Evolutionary conservation across 1,140 invertebrate species (phyloP).

Genomic region (Scaptomyza pallida): DNA sequence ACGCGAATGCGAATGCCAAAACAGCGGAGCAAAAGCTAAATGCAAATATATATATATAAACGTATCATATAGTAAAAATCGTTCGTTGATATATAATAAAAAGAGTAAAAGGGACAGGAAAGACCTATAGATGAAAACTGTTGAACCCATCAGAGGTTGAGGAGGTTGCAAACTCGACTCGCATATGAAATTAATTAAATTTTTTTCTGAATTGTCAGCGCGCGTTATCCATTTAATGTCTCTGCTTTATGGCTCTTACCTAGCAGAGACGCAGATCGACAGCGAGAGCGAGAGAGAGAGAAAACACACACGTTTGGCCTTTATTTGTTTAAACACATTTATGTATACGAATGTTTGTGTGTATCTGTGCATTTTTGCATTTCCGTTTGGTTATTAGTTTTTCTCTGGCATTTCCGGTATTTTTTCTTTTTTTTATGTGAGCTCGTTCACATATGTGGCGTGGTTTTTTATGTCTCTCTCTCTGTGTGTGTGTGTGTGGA

Average conservation of each 20-base stretch:
- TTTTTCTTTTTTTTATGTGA: constrained; percentile 68
- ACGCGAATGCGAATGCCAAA: constrained; percentile 56
- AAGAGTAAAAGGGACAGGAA: constrained; percentile 16
- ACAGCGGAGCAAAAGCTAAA: constrained; percentile 31
- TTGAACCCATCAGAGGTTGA: constrained; percentile 3
- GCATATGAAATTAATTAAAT: constrained; percentile 81
- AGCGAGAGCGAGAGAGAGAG: not conserved
- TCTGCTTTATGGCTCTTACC: constrained; percentile 72
- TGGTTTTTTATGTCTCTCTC: constrained; percentile 15
- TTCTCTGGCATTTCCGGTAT: constrained; percentile 65
- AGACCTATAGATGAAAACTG: constrained; percentile 20
- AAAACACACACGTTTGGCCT: too few species aligned
- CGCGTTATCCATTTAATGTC: constrained; percentile 69
- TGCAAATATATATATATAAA: too few species aligned
- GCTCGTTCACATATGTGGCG: constrained; percentile 38
- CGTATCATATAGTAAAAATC: constrained; percentile 9
- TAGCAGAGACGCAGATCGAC: constrained; percentile 9
- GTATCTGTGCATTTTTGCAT: constrained; percentile 57
- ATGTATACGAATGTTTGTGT: too few species aligned
- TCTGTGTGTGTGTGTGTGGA: constrained; percentile 36
- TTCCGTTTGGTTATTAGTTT: constrained; percentile 79
- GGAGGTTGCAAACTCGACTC: constrained; percentile 48
- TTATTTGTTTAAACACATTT: constrained; percentile 5
- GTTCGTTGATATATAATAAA: constrained; percentile 38
- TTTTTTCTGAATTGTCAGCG: constrained; percentile 50